Evolutionary conservation across 2,888 invertebrate genomes (phyloP).

Genomic region (Galerucella pusilla): DNA sequence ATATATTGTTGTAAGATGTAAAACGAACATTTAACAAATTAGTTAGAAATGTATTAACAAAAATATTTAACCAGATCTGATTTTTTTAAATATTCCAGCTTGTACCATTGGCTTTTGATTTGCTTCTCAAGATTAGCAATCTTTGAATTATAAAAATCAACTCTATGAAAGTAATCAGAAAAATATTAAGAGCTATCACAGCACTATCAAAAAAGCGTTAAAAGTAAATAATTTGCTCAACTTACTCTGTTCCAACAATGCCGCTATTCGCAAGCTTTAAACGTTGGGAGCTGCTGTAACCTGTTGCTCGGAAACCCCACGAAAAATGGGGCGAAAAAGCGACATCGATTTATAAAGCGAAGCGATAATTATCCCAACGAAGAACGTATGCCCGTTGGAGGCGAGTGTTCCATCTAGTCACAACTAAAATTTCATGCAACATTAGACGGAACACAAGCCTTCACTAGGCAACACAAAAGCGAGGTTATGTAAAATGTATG

Average conservation of each 20-base stretch:
- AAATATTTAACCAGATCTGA: too few species aligned
- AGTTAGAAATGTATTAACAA: too few species aligned
- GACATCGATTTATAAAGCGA: slow-evolving; percentile 28
- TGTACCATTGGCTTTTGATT: too few species aligned
- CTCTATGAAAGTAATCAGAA: background rate
- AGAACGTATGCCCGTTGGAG: slow-evolving; percentile 56
- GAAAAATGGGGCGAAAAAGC: slow-evolving; percentile 22
- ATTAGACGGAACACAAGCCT: slow-evolving; percentile 63
- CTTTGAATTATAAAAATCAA: background rate
- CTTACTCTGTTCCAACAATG: slow-evolving; percentile 9
- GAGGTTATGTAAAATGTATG: slow-evolving; percentile 43
- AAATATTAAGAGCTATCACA: background rate
- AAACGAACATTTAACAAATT: too few species aligned
- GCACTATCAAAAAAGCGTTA: background rate
- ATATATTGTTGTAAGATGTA: too few species aligned
- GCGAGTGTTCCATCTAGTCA: slow-evolving; percentile 66
- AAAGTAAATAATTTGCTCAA: background rate
- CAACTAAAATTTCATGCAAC: slow-evolving; percentile 58
- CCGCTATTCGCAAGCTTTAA: slow-evolving; percentile 5
- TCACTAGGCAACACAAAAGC: slow-evolving; percentile 53
- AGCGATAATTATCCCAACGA: slow-evolving; percentile 30
- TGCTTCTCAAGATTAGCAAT: too few species aligned
- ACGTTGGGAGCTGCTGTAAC: slow-evolving; percentile 11
- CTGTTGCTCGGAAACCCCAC: slow-evolving; percentile 25
- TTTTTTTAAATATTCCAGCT: too few species aligned